phyloP scores from a whole-genome alignment of 2,888 invertebrate genomes.

The Tupiocoris notatus region DNA sequence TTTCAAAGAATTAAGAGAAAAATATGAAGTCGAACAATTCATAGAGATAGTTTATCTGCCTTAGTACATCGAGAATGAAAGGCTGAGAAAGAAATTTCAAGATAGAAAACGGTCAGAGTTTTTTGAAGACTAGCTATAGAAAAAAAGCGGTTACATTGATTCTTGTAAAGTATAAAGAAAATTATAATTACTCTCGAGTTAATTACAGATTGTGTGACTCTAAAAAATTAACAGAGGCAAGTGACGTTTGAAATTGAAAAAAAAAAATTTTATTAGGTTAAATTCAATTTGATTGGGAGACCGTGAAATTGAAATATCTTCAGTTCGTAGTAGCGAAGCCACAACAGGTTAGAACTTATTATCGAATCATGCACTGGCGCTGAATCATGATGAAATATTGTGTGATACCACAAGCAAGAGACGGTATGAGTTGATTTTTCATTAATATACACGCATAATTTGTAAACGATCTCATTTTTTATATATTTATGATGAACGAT shows the following conservation, averaged over 20 bases:
- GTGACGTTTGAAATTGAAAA: too few species aligned
- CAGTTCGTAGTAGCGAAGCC: background rate
- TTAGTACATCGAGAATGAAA: background rate
- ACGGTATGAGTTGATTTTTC: background rate
- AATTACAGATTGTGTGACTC: too few species aligned
- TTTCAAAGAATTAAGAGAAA: too few species aligned
- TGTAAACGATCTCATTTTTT: background rate
- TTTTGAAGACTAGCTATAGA: too few species aligned
- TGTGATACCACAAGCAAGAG: background rate
- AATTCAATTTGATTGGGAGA: too few species aligned
- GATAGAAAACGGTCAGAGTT: background rate
- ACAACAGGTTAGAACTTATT: background rate
- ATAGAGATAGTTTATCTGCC: background rate
- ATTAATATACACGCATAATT: background rate
- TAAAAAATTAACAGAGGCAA: too few species aligned
- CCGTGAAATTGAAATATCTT: too few species aligned
- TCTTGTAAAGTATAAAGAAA: too few species aligned
- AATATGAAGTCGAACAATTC: background rate
- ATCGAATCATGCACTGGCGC: background rate
- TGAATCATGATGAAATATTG: background rate
- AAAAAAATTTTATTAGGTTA: too few species aligned
- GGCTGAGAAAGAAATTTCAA: background rate
- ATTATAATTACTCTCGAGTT: too few species aligned
- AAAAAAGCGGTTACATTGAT: too few species aligned
- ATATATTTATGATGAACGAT: background rate